A percentile compares a stretch with the other conserved stretches of the same genome.
These are phyloP conservation scores for Cecropterus lyciades DNA, from an alignment of 1,140 invertebrate species.

Conservation along the genomic window DNA sequence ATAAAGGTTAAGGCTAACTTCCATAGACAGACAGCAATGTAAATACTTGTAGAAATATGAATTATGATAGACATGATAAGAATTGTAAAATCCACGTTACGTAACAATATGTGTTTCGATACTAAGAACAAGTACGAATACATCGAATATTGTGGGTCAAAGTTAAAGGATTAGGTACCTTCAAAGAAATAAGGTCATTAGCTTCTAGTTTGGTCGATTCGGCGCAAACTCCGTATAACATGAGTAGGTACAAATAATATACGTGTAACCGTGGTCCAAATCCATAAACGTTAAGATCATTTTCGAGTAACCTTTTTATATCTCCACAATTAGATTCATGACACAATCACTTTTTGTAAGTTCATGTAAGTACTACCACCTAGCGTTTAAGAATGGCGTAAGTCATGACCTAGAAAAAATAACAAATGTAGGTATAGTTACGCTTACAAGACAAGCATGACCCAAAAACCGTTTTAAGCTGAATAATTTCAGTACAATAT, in stretches of 20 bases:
- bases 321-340: no score
- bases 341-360: no score
- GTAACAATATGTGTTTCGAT: not conserved
- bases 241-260: not conserved
- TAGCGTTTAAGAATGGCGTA: not conserved
- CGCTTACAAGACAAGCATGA: not conserved
- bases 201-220: conserved; percentile 12
- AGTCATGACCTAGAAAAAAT: not conserved
- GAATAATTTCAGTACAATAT: no score
- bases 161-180: not conserved
- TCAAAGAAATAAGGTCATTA: conserved; percentile 11
- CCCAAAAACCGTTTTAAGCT: no score
- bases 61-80: not conserved
- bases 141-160: not conserved
- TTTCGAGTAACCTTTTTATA: no score
- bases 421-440: not conserved
- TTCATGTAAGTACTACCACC: not conserved
- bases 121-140: not conserved
- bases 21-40: not conserved
- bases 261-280: not conserved
- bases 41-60: not conserved
- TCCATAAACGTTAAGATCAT: no score
- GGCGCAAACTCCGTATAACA: not conserved
- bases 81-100: conserved; percentile 18
- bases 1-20: not conserved